phyloP scores from a whole-genome alignment of 2,113 vertebrate genomes.

The Polyodon spathula region DNA sequence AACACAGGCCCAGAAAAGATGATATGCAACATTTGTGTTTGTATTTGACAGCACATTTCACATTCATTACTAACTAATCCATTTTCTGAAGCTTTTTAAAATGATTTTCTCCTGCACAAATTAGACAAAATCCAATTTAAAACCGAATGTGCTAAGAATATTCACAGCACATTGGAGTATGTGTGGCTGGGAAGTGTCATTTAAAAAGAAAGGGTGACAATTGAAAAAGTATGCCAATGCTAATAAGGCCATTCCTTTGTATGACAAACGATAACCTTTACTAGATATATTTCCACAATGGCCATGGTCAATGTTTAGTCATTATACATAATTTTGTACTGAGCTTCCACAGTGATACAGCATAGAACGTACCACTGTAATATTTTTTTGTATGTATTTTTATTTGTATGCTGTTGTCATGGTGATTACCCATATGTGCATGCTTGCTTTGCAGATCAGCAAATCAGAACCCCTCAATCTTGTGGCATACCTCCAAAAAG shows the following conservation, averaged over 20 bases:
- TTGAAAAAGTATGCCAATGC: conserved; percentile 37
- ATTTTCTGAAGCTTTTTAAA: background rate
- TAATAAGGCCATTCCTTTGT: conserved; percentile 34
- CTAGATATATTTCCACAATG: conserved; percentile 30
- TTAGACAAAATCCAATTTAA: conserved; percentile 8
- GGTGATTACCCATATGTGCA: too few species aligned
- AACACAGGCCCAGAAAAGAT: background rate
- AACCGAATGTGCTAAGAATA: background rate
- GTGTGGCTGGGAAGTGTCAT: conserved; percentile 14
- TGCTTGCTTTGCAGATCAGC: too few species aligned
- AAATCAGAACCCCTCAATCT: too few species aligned
- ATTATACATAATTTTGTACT: conserved; percentile 8
- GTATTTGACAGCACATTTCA: background rate
- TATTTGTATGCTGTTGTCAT: too few species aligned
- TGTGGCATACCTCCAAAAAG: too few species aligned
- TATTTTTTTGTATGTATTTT: too few species aligned
- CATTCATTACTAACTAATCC: background rate
- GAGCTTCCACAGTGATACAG: background rate
- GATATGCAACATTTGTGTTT: background rate
- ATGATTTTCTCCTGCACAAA: background rate
- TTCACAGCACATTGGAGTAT: background rate
- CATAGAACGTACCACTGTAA: background rate
- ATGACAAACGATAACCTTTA: conserved; percentile 16
- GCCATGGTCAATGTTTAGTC: conserved; percentile 13
- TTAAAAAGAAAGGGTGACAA: conserved; percentile 4